phyloP scores from a whole-genome alignment of 1,140 invertebrate species.

The Tetragnatha versicolor region DNA sequence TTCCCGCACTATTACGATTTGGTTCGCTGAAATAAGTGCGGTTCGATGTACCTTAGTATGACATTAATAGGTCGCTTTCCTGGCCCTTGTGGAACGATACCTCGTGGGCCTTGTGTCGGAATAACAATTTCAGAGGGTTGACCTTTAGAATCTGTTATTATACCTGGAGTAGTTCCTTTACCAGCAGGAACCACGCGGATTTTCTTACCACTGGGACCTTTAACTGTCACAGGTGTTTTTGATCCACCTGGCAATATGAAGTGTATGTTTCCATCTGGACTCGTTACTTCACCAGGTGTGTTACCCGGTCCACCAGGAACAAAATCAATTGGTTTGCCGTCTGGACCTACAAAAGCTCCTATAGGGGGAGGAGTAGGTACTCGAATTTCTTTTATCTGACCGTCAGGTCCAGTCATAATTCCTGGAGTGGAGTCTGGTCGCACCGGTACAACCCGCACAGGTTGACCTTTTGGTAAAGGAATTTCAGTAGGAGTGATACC shows the following conservation, averaged over 20 bases:
- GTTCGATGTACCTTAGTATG: too few relatives aligned
- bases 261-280: neutral
- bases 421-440: conserved; percentile 13
- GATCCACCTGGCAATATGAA: neutral
- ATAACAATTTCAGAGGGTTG: neutral
- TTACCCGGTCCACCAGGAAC: neutral
- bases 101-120: neutral
- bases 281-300: neutral
- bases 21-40: too few relatives aligned
- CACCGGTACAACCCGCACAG: neutral
- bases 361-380: neutral
- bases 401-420: conserved; percentile 2
- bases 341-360: conserved; percentile 1
- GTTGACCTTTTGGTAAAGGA: neutral
- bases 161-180: neutral
- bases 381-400: neutral
- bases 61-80: neutral
- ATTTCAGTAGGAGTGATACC: neutral
- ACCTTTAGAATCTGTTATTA: neutral
- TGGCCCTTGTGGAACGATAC: conserved; percentile 4
- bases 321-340: neutral
- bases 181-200: neutral
- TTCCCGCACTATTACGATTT: too few relatives aligned
- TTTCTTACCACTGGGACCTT: neutral
- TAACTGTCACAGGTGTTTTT: conserved; percentile 4